Percentiles rank a stretch among this genome's conserved stretches.
phyloP scores from a whole-genome alignment of 2,888 invertebrate genomes.

The Zele albiditarsus region DNA sequence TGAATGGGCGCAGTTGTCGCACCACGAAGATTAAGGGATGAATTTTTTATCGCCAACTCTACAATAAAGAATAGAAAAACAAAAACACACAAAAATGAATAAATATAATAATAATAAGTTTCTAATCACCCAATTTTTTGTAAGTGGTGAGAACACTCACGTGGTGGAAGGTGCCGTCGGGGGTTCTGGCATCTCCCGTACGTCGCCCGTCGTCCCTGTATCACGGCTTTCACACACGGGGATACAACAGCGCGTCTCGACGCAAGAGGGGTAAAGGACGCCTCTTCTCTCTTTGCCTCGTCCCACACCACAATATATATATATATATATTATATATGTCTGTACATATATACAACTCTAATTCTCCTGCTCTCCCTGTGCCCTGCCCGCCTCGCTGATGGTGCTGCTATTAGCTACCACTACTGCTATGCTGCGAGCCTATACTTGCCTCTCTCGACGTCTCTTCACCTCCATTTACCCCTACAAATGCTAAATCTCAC shows the following conservation, averaged over 20 bases:
- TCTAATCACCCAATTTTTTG: not conserved
- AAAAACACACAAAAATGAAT: slow-evolving; percentile 35
- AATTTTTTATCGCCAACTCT: not conserved
- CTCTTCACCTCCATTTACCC: slow-evolving; percentile 63
- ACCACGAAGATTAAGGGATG: slow-evolving; percentile 5
- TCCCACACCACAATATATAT: slow-evolving; percentile 24
- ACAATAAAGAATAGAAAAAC: slow-evolving; percentile 8
- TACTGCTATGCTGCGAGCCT: slow-evolving; percentile 8
- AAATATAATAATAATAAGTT: slow-evolving; percentile 11
- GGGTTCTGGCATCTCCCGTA: slow-evolving; percentile 63
- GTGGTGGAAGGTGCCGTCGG: slow-evolving; percentile 67
- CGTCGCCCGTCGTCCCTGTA: slow-evolving; percentile 26
- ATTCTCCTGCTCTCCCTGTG: slow-evolving; percentile 33
- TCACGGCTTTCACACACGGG: slow-evolving; percentile 34
- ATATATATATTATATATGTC: not conserved
- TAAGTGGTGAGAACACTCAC: slow-evolving; percentile 60
- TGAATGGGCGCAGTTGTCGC: slow-evolving; percentile 50
- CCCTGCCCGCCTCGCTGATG: slow-evolving; percentile 26
- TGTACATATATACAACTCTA: not conserved
- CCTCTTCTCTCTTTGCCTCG: slow-evolving; percentile 36
- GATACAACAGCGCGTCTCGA: slow-evolving; percentile 60
- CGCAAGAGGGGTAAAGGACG: slow-evolving; percentile 58
- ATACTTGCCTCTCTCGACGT: slow-evolving; percentile 57
- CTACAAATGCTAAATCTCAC: slow-evolving; percentile 59
- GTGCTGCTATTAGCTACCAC: slow-evolving; percentile 8